phyloP scores from a whole-genome alignment of 2,797 vertebrate genomes.

The Amazona finschi region DNA sequence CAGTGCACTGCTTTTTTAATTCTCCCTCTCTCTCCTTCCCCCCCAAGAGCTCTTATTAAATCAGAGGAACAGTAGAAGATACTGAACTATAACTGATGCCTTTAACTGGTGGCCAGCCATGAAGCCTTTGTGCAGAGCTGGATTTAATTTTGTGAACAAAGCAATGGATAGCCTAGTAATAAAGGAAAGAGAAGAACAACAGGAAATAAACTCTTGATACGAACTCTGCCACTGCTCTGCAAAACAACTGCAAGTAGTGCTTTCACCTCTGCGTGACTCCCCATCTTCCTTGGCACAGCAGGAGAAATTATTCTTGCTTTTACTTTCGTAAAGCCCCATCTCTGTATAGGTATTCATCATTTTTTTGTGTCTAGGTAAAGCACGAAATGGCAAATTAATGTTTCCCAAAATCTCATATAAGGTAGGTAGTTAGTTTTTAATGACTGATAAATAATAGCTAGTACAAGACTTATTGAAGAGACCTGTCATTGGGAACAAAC shows the following conservation, averaged over 20 bases:
- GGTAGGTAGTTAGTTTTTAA: not conserved
- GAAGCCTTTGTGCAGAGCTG: not conserved
- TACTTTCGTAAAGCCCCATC: not conserved
- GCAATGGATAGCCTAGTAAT: not conserved
- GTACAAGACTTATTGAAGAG: not conserved
- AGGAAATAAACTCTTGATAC: not conserved
- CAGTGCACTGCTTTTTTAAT: slow-evolving; percentile 48
- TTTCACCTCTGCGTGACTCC: not conserved
- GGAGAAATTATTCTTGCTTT: not conserved
- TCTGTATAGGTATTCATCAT: not conserved
- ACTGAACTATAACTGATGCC: not conserved
- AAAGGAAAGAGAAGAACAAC: not conserved
- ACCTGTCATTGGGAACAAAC: not conserved
- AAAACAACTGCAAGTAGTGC: not conserved
- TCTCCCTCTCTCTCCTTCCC: not conserved
- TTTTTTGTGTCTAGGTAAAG: not conserved
- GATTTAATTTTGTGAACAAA: not conserved
- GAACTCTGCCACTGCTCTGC: not conserved
- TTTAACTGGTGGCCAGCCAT: not conserved
- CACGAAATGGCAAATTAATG: not conserved
- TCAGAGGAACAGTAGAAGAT: not conserved
- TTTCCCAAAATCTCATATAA: not conserved
- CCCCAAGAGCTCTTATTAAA: not conserved
- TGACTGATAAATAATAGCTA: not conserved
- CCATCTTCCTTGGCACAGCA: not conserved